Conservation (phyloP, 2,888 invertebrate species). For the Synanthedon myopaeformis region DNA sequence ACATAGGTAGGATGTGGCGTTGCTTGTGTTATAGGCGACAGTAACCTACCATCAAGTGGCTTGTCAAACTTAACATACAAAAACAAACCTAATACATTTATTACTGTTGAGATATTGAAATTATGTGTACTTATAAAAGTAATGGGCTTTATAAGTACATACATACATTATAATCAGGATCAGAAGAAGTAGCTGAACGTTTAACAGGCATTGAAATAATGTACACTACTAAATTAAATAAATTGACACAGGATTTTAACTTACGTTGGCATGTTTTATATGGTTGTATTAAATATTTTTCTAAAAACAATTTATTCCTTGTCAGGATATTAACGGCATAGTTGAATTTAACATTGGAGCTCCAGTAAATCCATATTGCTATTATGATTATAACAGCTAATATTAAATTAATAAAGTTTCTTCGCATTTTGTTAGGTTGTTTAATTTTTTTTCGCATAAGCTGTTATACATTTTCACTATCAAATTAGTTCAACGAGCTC, state of each 20-base stretch:
- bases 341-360: constrained; percentile 25
- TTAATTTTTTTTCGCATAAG: not conserved
- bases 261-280: constrained; percentile 25
- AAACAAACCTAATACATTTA: too few relatives aligned
- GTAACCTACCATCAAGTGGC: too few relatives aligned
- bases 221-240: not conserved
- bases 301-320: constrained; percentile 20
- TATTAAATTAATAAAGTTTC: constrained; percentile 14
- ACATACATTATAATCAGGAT: constrained; percentile 1
- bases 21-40: too few relatives aligned
- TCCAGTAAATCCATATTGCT: constrained; percentile 40
- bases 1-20: too few relatives aligned
- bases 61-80: too few relatives aligned
- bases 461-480: not conserved
- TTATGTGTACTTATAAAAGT: not conserved
- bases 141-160: too few relatives aligned
- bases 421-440: constrained; percentile 15
- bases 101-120: too few relatives aligned
- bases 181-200: not conserved
- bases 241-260: constrained; percentile 6
- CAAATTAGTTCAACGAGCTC: too few relatives aligned
- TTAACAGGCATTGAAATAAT: not conserved
- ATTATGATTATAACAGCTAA: constrained; percentile 22
- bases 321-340: constrained; percentile 22
- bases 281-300: constrained; percentile 24